phyloP scores from a whole-genome alignment of 1,140 invertebrate species.

The Nylanderia fulva region DNA sequence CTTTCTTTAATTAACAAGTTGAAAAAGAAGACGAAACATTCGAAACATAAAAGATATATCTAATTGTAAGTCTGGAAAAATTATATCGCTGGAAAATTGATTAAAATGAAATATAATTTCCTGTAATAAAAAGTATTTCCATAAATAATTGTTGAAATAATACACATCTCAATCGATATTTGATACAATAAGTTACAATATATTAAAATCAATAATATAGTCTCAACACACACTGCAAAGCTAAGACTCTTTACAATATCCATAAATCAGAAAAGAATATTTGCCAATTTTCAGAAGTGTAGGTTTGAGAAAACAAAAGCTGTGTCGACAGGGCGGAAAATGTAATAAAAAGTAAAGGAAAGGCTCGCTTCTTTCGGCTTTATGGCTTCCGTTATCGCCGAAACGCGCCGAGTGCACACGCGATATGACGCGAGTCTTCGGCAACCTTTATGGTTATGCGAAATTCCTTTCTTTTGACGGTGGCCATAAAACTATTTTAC shows the following conservation, averaged over 20 bases:
- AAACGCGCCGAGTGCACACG: conserved; percentile 60
- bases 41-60: background rate
- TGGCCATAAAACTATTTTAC: conserved; percentile 85
- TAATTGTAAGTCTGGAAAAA: background rate
- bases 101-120: too few species aligned
- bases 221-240: background rate
- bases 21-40: background rate
- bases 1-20: background rate
- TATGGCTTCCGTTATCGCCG: conserved; percentile 72
- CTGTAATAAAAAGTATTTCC: too few species aligned
- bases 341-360: conserved; percentile 40
- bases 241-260: background rate
- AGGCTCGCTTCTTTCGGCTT: conserved; percentile 41
- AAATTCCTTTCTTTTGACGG: conserved; percentile 79
- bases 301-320: background rate
- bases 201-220: background rate
- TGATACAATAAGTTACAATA: too few species aligned
- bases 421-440: conserved; percentile 70
- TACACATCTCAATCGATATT: too few species aligned
- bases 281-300: background rate
- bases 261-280: background rate
- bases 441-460: conserved; percentile 81
- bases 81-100: background rate
- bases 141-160: too few species aligned
- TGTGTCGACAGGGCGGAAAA: conserved; percentile 24